A percentile compares a stretch with the other conserved stretches of the same genome.
Conservation (phyloP, 2,888 invertebrate genomes). For the Physocephala rufipes region DNA sequence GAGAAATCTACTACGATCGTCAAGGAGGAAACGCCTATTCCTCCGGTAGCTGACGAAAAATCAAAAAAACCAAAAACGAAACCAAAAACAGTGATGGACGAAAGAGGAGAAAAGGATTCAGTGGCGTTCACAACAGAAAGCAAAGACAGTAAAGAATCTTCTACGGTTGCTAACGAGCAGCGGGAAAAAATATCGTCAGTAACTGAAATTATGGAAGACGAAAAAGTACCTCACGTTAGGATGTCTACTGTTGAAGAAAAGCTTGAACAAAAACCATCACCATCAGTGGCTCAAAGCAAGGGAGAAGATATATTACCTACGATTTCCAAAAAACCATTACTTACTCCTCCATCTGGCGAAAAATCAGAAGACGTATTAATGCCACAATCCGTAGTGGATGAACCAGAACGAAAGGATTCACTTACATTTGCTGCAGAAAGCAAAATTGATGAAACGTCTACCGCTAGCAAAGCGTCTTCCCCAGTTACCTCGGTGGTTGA, state of each 20-base stretch:
- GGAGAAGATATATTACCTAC: slow-evolving; percentile 24
- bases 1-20: slow-evolving; percentile 21
- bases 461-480: too few species aligned
- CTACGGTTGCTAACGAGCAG: too few species aligned
- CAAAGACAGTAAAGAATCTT: slow-evolving; percentile 38
- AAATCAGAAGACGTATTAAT: slow-evolving; percentile 44
- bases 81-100: slow-evolving; percentile 31
- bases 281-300: too few species aligned
- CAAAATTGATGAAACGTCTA: neutral
- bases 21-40: slow-evolving; percentile 44
- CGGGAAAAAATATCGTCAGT: too few species aligned
- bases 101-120: slow-evolving; percentile 23
- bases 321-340: slow-evolving; percentile 15
- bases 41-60: slow-evolving; percentile 29
- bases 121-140: slow-evolving; percentile 31
- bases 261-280: too few species aligned
- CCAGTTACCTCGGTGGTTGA: too few species aligned
- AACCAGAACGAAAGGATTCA: slow-evolving; percentile 26
- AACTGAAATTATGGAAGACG: too few species aligned
- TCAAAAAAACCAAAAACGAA: slow-evolving; percentile 46
- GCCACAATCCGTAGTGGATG: slow-evolving; percentile 28
- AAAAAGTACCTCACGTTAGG: too few species aligned
- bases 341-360: slow-evolving; percentile 18
- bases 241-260: too few species aligned
- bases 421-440: slow-evolving; percentile 36